Evolutionary conservation across 2,888 invertebrate genomes (phyloP).

Genomic region (Agonopterix subpropinquella): DNA sequence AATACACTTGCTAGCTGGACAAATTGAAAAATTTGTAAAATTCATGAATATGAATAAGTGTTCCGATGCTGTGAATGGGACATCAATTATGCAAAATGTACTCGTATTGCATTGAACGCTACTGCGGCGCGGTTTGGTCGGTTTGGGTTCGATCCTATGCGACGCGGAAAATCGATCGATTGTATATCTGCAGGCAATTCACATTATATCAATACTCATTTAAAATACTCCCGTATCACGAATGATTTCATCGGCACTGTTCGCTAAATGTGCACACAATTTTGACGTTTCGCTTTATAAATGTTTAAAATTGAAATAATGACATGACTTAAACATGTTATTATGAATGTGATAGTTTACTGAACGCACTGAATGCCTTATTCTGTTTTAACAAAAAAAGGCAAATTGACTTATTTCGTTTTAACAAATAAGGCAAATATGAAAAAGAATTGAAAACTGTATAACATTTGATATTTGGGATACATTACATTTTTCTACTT

Average conservation of each 20-base stretch:
- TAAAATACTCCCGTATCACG: slow-evolving; percentile 32
- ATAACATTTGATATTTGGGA: too few relatives aligned
- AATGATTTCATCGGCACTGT: slow-evolving; percentile 29
- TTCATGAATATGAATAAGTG: slow-evolving; percentile 73
- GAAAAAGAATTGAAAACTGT: too few relatives aligned
- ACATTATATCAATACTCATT: slow-evolving; percentile 24
- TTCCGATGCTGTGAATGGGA: slow-evolving; percentile 62
- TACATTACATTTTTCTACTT: too few relatives aligned
- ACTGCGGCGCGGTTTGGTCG: slow-evolving; percentile 21
- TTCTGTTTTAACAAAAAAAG: too few relatives aligned
- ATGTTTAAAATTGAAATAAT: too few relatives aligned
- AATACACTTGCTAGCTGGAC: slow-evolving; percentile 59
- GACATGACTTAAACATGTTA: too few relatives aligned
- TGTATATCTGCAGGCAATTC: slow-evolving; percentile 17
- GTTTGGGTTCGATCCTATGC: slow-evolving; percentile 35
- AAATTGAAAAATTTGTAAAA: slow-evolving; percentile 70
- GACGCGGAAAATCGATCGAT: slow-evolving; percentile 21
- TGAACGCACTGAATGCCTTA: too few relatives aligned
- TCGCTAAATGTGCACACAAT: slow-evolving; percentile 22
- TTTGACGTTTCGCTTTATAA: slow-evolving; percentile 4
- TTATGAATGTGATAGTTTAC: too few relatives aligned
- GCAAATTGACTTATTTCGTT: too few relatives aligned
- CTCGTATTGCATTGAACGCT: slow-evolving; percentile 57
- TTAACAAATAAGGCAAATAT: too few relatives aligned
- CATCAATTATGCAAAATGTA: slow-evolving; percentile 72